Percentiles rank a stretch among this genome's conserved stretches.
These are phyloP conservation scores for Anser cygnoides DNA, from an alignment of 2,113 vertebrate species.

Conservation along the genomic window DNA sequence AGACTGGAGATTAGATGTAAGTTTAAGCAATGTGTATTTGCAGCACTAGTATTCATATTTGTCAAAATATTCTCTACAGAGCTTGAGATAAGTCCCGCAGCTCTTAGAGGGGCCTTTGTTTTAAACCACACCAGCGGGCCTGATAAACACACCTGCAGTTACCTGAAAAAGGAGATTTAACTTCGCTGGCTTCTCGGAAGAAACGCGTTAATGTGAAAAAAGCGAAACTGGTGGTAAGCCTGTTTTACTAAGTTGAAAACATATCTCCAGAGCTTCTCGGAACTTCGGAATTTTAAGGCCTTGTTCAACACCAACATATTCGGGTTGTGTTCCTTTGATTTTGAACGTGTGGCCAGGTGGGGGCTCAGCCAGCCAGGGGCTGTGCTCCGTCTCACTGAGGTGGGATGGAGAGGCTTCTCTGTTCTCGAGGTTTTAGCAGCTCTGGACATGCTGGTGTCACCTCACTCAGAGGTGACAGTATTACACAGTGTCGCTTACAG, in stretches of 20 bases:
- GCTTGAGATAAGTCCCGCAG: too few species aligned
- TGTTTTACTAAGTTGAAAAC: neutral
- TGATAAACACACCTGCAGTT: neutral
- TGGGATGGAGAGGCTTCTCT: too few species aligned
- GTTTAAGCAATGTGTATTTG: neutral
- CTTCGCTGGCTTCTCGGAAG: neutral
- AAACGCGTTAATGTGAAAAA: neutral
- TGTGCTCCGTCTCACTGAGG: neutral
- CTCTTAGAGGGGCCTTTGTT: neutral
- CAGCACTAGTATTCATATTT: neutral
- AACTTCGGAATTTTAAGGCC: neutral
- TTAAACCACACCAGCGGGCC: neutral
- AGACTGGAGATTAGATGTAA: neutral
- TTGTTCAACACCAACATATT: neutral
- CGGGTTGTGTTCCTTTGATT: fast-evolving
- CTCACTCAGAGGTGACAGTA: neutral
- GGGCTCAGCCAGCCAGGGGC: neutral
- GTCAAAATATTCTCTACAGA: neutral
- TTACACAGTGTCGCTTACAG: fast-evolving
- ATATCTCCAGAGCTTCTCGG: neutral
- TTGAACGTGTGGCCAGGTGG: neutral
- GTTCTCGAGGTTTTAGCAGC: too few species aligned
- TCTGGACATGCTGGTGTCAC: neutral
- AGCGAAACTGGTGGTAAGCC: neutral
- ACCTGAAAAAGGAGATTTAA: neutral